phyloP scores from a whole-genome alignment of 2,113 vertebrate genomes.

The Tetrax tetrax region DNA sequence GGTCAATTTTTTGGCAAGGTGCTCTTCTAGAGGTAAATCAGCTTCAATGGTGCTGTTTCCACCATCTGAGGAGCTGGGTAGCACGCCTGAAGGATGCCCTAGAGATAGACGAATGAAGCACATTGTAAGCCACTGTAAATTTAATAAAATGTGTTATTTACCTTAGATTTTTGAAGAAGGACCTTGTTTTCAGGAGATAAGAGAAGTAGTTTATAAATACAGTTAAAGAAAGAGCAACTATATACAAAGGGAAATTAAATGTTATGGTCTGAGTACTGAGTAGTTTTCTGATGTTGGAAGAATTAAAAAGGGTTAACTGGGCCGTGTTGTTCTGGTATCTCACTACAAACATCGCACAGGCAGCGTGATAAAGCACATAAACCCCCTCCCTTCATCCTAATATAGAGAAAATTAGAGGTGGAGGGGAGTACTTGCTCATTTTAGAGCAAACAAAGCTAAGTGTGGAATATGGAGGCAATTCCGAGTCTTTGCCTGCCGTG shows the following conservation, averaged over 20 bases:
- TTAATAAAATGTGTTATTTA: neutral
- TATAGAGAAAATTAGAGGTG: neutral
- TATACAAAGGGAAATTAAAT: neutral
- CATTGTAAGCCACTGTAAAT: neutral
- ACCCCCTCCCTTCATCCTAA: neutral
- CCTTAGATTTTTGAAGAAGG: neutral
- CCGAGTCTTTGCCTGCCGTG: neutral
- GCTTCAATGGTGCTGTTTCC: neutral
- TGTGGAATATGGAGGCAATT: neutral
- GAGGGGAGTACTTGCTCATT: neutral
- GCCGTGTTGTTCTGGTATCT: neutral
- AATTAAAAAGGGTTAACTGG: neutral
- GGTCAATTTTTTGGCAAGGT: slow-evolving; percentile 13
- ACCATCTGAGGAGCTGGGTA: neutral
- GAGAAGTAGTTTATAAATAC: neutral
- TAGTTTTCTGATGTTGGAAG: neutral
- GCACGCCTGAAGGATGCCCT: neutral
- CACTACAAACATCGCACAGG: neutral
- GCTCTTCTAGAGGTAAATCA: neutral
- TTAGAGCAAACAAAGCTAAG: neutral
- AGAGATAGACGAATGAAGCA: neutral
- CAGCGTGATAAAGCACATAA: neutral
- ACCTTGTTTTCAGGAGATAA: neutral
- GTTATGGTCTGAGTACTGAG: neutral
- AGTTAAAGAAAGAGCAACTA: neutral